Conservation (phyloP, 2,888 invertebrate species). For the Caenorhabditis macrosperma region DNA sequence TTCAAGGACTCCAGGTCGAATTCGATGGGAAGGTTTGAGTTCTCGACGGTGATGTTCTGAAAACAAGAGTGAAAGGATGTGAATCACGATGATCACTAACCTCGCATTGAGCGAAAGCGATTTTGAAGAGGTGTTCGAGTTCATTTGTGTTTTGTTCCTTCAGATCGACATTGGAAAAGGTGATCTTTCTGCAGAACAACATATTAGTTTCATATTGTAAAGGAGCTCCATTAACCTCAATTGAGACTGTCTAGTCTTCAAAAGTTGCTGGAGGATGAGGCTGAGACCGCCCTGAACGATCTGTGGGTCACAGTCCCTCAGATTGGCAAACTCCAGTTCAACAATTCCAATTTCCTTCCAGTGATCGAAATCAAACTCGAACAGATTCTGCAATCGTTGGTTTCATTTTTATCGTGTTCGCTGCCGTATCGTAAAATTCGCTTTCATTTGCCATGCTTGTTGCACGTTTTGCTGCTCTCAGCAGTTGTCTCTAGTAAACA, state of each 20-base stretch:
- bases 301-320: conserved; percentile 7
- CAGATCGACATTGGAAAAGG: conserved; percentile 13
- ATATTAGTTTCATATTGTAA: background rate
- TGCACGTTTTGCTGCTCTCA: conserved; percentile 53
- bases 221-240: conserved; percentile 34
- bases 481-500: conserved; percentile 19
- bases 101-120: conserved; percentile 45
- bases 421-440: conserved; percentile 17
- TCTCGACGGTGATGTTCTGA: conserved; percentile 42
- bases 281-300: conserved; percentile 9
- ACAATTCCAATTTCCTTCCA: conserved; percentile 61
- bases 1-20: conserved; percentile 1
- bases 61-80: background rate
- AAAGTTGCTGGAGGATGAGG: conserved; percentile 7
- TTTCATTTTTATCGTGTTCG: conserved; percentile 14
- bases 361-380: conserved; percentile 56
- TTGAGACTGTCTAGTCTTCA: conserved; percentile 45
- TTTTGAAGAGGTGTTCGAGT: conserved; percentile 14
- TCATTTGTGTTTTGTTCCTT: background rate
- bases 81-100: background rate
- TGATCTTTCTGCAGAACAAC: conserved; percentile 53
- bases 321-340: conserved; percentile 43
- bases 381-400: conserved; percentile 52
- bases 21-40: conserved; percentile 31
- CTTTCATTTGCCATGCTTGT: conserved; percentile 33